phyloP scores from a whole-genome alignment of 2,888 invertebrate genomes.

The Galerucella nymphaeae region DNA sequence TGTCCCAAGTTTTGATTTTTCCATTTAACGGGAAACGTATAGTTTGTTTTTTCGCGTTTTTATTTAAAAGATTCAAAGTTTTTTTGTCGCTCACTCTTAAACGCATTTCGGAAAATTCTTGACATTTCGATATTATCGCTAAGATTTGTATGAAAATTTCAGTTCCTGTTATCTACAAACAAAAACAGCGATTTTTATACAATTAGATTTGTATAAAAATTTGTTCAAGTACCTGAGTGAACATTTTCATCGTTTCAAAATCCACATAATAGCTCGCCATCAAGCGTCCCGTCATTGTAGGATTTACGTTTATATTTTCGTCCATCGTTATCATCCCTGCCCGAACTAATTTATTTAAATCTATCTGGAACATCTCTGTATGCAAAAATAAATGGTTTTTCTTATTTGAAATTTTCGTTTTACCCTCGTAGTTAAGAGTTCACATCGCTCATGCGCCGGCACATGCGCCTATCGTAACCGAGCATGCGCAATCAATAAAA shows the following conservation, averaged over 20 bases:
- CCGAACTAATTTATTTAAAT: slow-evolving; percentile 75
- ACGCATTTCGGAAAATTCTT: slow-evolving; percentile 76
- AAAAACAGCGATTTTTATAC: slow-evolving; percentile 13
- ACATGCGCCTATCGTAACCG: too few relatives aligned
- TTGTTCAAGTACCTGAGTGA: slow-evolving; percentile 68
- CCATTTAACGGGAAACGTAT: slow-evolving; percentile 79
- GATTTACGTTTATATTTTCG: slow-evolving; percentile 67
- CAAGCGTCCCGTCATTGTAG: slow-evolving; percentile 74
- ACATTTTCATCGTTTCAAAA: slow-evolving; percentile 80
- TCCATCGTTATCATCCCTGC: slow-evolving; percentile 74
- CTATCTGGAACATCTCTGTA: slow-evolving; percentile 77
- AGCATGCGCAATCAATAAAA: too few relatives aligned
- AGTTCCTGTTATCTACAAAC: slow-evolving; percentile 69
- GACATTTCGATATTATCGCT: slow-evolving; percentile 70
- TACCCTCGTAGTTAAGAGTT: too few relatives aligned
- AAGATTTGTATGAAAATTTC: slow-evolving; percentile 71
- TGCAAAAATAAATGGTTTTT: too few relatives aligned
- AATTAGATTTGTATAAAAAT: not conserved
- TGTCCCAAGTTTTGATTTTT: slow-evolving; percentile 75
- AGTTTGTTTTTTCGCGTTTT: slow-evolving; percentile 68
- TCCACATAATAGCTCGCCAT: slow-evolving; percentile 80
- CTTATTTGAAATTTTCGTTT: too few relatives aligned
- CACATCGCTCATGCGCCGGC: too few relatives aligned
- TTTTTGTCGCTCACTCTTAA: slow-evolving; percentile 77
- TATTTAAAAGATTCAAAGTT: slow-evolving; percentile 76